phyloP scores from a whole-genome alignment of 1,140 invertebrate species.

The Yoshiicerus persimilis region DNA sequence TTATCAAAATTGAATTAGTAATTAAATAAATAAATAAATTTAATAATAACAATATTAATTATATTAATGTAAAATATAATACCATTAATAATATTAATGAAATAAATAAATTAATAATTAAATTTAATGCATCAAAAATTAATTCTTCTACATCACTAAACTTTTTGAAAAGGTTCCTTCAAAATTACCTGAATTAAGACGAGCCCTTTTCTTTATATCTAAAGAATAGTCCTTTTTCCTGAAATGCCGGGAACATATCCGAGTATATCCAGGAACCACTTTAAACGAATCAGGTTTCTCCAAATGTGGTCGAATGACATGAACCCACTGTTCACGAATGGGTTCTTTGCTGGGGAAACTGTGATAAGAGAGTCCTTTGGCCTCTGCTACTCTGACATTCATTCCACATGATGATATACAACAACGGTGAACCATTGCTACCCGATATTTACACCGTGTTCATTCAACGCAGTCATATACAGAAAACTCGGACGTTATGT shows the following conservation, averaged over 20 bases:
- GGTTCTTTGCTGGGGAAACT: slow-evolving; percentile 43
- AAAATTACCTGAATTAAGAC: slow-evolving; percentile 41
- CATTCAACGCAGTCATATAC: no score
- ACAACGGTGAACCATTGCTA: slow-evolving; percentile 46
- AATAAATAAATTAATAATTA: no score
- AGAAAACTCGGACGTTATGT: no score
- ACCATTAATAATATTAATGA: no score
- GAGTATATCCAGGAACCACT: slow-evolving; percentile 44
- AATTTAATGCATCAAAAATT: no score
- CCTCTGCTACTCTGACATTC: slow-evolving; percentile 41
- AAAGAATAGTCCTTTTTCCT: slow-evolving; percentile 46
- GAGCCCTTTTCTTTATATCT: slow-evolving; percentile 45
- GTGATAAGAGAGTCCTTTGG: slow-evolving; percentile 47
- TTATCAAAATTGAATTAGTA: no score
- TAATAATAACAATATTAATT: no score
- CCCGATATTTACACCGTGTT: no score
- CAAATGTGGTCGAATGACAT: slow-evolving; percentile 45
- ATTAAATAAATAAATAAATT: no score
- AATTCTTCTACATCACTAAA: no score
- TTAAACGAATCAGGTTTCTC: slow-evolving; percentile 46
- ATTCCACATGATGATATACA: slow-evolving; percentile 47
- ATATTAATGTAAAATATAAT: no score
- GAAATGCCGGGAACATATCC: slow-evolving; percentile 48
- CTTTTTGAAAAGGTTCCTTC: no score
- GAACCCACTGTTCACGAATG: slow-evolving; percentile 43